Percentiles rank a stretch among this genome's conserved stretches.
These are phyloP conservation scores for Micromussa lordhowensis DNA, from an alignment of 92 coral and sea anemone species.

Conservation along the genomic window DNA sequence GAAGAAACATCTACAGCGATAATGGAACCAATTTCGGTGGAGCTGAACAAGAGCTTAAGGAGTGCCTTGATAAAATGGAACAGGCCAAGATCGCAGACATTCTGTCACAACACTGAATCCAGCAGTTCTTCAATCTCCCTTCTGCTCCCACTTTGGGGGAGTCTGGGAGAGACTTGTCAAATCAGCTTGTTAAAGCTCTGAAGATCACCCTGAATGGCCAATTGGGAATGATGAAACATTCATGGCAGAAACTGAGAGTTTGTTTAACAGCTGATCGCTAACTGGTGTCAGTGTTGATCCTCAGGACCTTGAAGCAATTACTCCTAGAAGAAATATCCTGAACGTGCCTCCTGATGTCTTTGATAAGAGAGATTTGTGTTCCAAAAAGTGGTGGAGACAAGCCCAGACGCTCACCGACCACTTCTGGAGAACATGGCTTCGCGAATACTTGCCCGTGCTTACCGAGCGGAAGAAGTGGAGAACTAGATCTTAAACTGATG, in stretches of 20 bases:
- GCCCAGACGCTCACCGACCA: constrained; percentile 54
- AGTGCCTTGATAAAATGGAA: no score
- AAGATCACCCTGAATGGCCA: constrained; percentile 45
- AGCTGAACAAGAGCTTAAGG: no score
- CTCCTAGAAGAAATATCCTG: constrained; percentile 40
- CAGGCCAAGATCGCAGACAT: constrained; percentile 44
- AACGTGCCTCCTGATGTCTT: no score
- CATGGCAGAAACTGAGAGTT: no score
- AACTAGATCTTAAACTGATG: constrained; percentile 17
- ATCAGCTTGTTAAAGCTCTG: constrained; percentile 49
- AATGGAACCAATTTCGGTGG: constrained; percentile 54
- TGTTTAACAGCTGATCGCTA: constrained; percentile 21
- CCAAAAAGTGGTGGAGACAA: constrained; percentile 56
- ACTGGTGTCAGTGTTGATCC: constrained; percentile 38
- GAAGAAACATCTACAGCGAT: constrained; percentile 37
- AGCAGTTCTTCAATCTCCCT: constrained; percentile 43
- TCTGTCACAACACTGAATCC: constrained; percentile 30
- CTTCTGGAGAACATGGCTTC: no score
- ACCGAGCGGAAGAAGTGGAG: no score
- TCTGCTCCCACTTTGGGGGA: no score
- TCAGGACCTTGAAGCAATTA: constrained; percentile 32
- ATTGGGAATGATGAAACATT: constrained; percentile 46
- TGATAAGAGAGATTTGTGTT: constrained; percentile 33
- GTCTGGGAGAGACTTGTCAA: no score
- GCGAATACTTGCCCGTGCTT: no score